Percentiles rank a stretch among this genome's conserved stretches.
Evolutionary conservation across 2,888 invertebrate genomes (phyloP).

Genomic region (Lepidocyrtoides sp.): DNA sequence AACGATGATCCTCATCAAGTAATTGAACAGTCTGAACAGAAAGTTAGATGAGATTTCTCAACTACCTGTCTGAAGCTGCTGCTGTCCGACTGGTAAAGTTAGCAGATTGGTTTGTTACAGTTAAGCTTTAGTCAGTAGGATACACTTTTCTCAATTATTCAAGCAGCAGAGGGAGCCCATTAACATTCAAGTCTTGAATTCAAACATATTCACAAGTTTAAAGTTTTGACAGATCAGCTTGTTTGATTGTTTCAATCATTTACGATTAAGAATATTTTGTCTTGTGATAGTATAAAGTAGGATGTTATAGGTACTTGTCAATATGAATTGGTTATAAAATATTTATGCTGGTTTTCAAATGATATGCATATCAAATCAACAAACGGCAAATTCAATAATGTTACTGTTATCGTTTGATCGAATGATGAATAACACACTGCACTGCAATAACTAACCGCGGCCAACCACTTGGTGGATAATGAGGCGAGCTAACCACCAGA

Average conservation of each 20-base stretch:
- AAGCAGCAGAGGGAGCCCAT: conserved; percentile 34
- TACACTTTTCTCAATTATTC: not conserved
- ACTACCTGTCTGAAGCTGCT: conserved; percentile 19
- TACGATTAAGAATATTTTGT: conserved; percentile 37
- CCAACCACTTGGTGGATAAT: conserved; percentile 45
- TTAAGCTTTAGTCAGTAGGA: not conserved
- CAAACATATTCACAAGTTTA: conserved; percentile 75
- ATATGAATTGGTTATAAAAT: too few species aligned
- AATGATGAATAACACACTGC: conserved; percentile 36
- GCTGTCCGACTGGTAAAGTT: not conserved
- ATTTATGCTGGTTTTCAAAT: too few species aligned
- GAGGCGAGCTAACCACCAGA: too few species aligned
- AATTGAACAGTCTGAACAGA: conserved; percentile 12
- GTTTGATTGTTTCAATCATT: conserved; percentile 74
- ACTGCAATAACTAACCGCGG: conserved; percentile 71
- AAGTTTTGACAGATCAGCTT: conserved; percentile 79
- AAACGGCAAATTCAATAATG: conserved; percentile 47
- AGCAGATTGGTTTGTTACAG: conserved; percentile 14
- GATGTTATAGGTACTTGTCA: not conserved
- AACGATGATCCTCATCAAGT: too few species aligned
- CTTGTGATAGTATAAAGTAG: not conserved
- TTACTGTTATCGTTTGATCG: conserved; percentile 58
- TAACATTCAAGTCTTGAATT: conserved; percentile 70
- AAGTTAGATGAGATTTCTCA: conserved; percentile 64
- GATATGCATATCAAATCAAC: conserved; percentile 23